These are phyloP conservation scores for Drosophila kanekoi DNA, from an alignment of 2,888 invertebrate species.

Conservation along the genomic window DNA sequence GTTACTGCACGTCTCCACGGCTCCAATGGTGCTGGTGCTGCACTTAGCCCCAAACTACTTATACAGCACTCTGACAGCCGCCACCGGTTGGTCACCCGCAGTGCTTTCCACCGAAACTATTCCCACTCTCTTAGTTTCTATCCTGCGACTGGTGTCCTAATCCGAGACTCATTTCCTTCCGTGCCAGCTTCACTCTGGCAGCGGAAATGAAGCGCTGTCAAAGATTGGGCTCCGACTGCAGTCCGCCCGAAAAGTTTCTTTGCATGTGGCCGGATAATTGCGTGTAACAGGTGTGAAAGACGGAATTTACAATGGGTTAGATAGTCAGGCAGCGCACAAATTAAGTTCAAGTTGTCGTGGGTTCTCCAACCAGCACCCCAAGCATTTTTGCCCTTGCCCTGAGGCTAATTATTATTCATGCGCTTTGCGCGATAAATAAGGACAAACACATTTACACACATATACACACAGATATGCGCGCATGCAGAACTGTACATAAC, in stretches of 20 bases:
- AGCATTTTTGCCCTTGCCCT: neutral
- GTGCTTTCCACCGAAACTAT: neutral
- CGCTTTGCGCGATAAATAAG: slow-evolving; percentile 47
- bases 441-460: slow-evolving; percentile 3
- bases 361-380: neutral
- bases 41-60: slow-evolving; percentile 75
- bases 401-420: slow-evolving; percentile 74
- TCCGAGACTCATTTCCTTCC: slow-evolving; percentile 83
- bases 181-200: slow-evolving; percentile 63
- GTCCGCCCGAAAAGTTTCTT: slow-evolving; percentile 64
- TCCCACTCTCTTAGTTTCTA: slow-evolving; percentile 1
- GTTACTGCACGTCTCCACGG: slow-evolving; percentile 35
- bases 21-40: slow-evolving; percentile 42
- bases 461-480: neutral
- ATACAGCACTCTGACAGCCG: slow-evolving; percentile 50
- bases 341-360: slow-evolving; percentile 55
- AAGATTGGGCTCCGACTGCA: slow-evolving; percentile 62
- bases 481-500: neutral
- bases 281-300: slow-evolving; percentile 80
- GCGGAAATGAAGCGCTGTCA: slow-evolving; percentile 75
- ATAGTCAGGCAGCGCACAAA: slow-evolving; percentile 52
- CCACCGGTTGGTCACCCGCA: slow-evolving; percentile 32
- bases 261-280: slow-evolving; percentile 75
- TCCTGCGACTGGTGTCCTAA: slow-evolving; percentile 75
- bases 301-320: slow-evolving; percentile 72